Conservation (phyloP, 2,113 vertebrate species). For the Channa maculata region DNA sequence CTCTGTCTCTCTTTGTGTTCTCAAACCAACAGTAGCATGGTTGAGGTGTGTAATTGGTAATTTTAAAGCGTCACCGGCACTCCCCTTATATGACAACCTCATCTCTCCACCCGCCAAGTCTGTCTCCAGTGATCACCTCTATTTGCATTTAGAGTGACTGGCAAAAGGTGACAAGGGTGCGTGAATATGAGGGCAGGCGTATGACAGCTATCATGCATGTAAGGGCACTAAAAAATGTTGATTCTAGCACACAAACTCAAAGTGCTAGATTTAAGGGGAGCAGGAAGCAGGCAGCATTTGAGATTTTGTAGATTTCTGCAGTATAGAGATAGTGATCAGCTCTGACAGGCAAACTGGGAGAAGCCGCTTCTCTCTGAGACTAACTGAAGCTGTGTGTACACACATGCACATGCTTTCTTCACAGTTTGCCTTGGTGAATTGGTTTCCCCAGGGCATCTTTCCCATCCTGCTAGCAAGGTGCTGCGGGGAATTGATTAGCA, state of each 20-base stretch:
- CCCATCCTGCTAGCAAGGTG: slow-evolving; percentile 23
- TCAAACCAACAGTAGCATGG: slow-evolving; percentile 23
- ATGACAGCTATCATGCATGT: slow-evolving; percentile 40
- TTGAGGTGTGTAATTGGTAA: slow-evolving; percentile 82
- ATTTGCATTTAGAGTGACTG: slow-evolving; percentile 84
- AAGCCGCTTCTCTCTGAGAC: slow-evolving; percentile 23
- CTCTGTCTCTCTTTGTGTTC: slow-evolving; percentile 16
- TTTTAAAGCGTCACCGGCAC: slow-evolving; percentile 78
- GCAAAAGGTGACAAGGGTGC: slow-evolving; percentile 56
- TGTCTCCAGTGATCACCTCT: slow-evolving; percentile 72
- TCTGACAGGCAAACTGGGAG: slow-evolving; percentile 1
- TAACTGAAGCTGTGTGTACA: slow-evolving; percentile 7
- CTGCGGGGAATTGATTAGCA: slow-evolving; percentile 59
- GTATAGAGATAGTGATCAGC: slow-evolving; percentile 20
- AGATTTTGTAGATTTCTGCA: slow-evolving; percentile 43
- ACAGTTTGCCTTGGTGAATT: slow-evolving; percentile 26
- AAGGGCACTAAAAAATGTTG: slow-evolving; percentile 28
- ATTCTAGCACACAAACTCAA: slow-evolving; percentile 24
- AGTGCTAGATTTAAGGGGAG: slow-evolving; percentile 25
- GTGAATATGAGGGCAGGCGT: neutral
- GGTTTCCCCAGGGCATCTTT: slow-evolving; percentile 42
- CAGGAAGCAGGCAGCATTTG: slow-evolving; percentile 23
- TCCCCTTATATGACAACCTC: slow-evolving; percentile 84
- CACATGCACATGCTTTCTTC: slow-evolving; percentile 15
- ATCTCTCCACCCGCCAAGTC: slow-evolving; percentile 76